Evolutionary conservation across 2,113 vertebrate genomes (phyloP), one percentile per base, ranked within the genome.

Genomic region (Corythornis cristatus): DNA sequence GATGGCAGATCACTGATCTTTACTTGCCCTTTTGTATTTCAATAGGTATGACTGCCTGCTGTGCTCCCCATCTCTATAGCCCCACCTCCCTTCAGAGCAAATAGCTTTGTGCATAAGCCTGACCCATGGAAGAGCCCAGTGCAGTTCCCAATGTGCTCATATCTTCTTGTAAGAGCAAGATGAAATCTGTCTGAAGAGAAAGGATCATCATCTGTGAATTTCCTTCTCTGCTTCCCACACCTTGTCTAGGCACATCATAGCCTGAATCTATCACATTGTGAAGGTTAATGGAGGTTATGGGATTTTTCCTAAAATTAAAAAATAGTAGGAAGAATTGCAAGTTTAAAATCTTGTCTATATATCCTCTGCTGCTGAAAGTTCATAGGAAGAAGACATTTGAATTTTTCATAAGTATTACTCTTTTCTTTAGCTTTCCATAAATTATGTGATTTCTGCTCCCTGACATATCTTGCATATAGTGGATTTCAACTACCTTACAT

Each of bases 31-130:
- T 78, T 33, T 25, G 5, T 26, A 7, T 86, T 89, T 61, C 43
- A 35, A 45, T 12, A 67, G 18, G 2, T 20, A 15, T 45, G 43
- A 35, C 3, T 46, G 13, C 29, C 31, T 0, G 0, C 37, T 56
- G 43, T 60, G 62, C 28, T 58, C 25, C 18, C 6, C 4, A 6
- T 9, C 5, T 16, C 7, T 33, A 67, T 12, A 64, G 15, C 46
- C 54, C 1, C 2, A 3, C 8, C 26, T 53, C 9, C 28, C 35
- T 48, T 21, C 66, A 66, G 7, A 57, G 11, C 25, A 53, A 66
- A 54, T 8, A 65, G 17, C 22, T 78, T 81, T 40, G n/a, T 48
- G 51, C 35, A 50, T 33, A 29, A 28, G 7, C 29, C 23, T 70
- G 22, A 68, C 20, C 42, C 42, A 3, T 9, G n/a, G 48, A 60